These are phyloP conservation scores for Quadriops clusia DNA, from an alignment of 2,888 invertebrate species.

Conservation along the genomic window DNA sequence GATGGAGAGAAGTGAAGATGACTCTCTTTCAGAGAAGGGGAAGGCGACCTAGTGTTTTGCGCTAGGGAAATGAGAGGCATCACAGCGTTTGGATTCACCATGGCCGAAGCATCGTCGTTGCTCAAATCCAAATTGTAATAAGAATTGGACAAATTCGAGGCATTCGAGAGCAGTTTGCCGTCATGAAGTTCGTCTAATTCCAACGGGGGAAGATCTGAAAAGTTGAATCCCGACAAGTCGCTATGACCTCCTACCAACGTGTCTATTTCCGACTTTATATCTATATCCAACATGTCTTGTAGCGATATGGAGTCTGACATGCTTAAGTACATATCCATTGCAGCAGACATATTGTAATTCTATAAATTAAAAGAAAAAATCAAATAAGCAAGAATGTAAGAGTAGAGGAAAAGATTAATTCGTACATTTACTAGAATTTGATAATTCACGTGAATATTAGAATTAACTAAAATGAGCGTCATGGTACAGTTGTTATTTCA, in stretches of 20 bases:
- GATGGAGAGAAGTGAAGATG: conserved; percentile 62
- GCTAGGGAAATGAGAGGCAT: conserved; percentile 61
- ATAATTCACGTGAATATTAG: background rate
- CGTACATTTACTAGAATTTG: too few species aligned
- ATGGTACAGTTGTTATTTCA: too few species aligned
- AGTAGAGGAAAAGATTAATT: conserved; percentile 9
- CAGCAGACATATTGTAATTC: conserved; percentile 29
- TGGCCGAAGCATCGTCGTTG: conserved; percentile 57
- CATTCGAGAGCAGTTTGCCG: conserved; percentile 42
- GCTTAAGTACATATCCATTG: conserved; percentile 43
- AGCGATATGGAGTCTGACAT: conserved; percentile 50
- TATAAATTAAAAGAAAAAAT: too few species aligned
- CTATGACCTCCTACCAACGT: conserved; percentile 63
- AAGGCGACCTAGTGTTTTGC: conserved; percentile 39
- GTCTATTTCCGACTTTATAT: conserved; percentile 77
- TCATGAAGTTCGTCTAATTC: conserved; percentile 56
- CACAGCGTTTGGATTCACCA: conserved; percentile 86
- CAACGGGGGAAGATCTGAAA: conserved; percentile 50
- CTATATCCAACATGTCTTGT: conserved; percentile 84
- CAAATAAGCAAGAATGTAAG: conserved; percentile 3
- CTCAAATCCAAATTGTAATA: conserved; percentile 58
- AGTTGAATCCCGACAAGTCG: conserved; percentile 49
- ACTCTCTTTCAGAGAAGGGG: conserved; percentile 55
- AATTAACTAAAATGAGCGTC: too few species aligned
- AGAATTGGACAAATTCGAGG: conserved; percentile 47